Conservation (phyloP, 37 sponge, comb jelly and placozoan species). For the Lycopodina hypogea region DNA sequence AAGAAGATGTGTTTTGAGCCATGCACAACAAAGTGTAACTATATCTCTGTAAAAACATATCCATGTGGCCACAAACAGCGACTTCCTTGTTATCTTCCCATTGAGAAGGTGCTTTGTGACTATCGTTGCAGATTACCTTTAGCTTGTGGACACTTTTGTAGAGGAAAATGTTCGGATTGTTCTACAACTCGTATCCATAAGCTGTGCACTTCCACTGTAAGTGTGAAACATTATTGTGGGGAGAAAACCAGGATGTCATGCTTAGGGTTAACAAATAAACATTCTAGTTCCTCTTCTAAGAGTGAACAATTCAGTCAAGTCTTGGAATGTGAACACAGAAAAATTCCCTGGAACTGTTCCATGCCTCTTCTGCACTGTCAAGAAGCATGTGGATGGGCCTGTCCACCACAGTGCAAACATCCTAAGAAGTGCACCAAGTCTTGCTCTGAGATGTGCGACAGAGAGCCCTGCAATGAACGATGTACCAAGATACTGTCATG, state of each 20-base stretch:
- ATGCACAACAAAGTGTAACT: not conserved
- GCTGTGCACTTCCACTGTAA: constrained; percentile 19
- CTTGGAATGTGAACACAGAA: not conserved
- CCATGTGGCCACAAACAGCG: constrained; percentile 39
- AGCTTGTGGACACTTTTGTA: constrained; percentile 72
- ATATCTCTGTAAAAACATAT: not conserved
- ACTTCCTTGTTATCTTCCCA: constrained; percentile 6
- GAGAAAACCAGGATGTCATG: constrained; percentile 2
- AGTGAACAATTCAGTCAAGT: not conserved
- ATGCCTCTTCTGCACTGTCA: constrained; percentile 5
- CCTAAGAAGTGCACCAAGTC: constrained; percentile 29
- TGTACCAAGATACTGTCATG: constrained; percentile 52
- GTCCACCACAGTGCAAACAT: constrained; percentile 10
- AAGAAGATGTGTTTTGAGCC: not conserved
- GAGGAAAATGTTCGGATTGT: constrained; percentile 54
- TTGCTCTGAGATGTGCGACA: constrained; percentile 60
- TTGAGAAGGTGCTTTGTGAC: constrained; percentile 9
- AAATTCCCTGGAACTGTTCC: not conserved
- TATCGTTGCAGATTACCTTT: constrained; percentile 26
- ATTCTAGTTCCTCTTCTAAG: not conserved
- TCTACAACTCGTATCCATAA: constrained; percentile 28
- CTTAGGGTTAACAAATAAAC: not conserved
- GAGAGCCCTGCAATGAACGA: constrained; percentile 50
- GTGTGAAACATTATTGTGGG: constrained; percentile 33
- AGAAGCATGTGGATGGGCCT: constrained; percentile 38